phyloP scores from a whole-genome alignment of 2,888 invertebrate species.

The Brachyptera risi region DNA sequence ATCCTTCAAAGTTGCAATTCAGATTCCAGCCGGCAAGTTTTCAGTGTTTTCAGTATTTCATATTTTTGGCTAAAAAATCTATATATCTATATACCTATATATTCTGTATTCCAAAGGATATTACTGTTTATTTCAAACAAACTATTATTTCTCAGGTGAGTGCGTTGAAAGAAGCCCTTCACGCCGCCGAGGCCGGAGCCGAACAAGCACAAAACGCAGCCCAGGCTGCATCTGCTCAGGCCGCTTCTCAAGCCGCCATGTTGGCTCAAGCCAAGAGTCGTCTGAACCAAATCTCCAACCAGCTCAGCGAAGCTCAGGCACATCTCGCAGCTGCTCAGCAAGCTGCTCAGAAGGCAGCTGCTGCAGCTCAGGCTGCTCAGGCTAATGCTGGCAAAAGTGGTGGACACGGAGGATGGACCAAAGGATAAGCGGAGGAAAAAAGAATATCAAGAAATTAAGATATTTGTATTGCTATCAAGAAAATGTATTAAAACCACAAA shows the following conservation, averaged over 20 bases:
- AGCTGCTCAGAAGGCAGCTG: conserved; percentile 62
- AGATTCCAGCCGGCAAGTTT: too few relatives aligned
- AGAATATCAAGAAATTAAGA: too few relatives aligned
- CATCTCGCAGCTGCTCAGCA: conserved; percentile 73
- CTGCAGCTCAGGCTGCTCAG: conserved; percentile 68
- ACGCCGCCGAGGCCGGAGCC: conserved; percentile 70
- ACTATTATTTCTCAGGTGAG: too few relatives aligned
- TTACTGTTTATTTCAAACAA: too few relatives aligned
- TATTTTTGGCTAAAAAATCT: too few relatives aligned
- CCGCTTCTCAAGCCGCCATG: conserved; percentile 75
- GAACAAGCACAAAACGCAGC: conserved; percentile 72
- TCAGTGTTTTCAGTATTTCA: too few relatives aligned
- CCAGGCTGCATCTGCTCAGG: conserved; percentile 68
- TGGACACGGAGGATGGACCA: background rate
- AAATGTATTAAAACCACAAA: too few relatives aligned
- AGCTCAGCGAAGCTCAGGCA: conserved; percentile 63
- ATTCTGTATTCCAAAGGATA: too few relatives aligned
- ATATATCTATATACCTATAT: too few relatives aligned
- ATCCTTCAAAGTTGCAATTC: too few relatives aligned
- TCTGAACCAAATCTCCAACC: conserved; percentile 61
- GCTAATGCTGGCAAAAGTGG: conserved; percentile 54
- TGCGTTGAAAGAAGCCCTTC: conserved; percentile 63
- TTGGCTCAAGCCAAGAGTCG: conserved; percentile 69
- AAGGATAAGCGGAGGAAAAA: background rate
- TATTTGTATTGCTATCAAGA: too few relatives aligned